Evolutionary conservation across 2,888 invertebrate genomes (phyloP).

Genomic region (Melanophora roralis): DNA sequence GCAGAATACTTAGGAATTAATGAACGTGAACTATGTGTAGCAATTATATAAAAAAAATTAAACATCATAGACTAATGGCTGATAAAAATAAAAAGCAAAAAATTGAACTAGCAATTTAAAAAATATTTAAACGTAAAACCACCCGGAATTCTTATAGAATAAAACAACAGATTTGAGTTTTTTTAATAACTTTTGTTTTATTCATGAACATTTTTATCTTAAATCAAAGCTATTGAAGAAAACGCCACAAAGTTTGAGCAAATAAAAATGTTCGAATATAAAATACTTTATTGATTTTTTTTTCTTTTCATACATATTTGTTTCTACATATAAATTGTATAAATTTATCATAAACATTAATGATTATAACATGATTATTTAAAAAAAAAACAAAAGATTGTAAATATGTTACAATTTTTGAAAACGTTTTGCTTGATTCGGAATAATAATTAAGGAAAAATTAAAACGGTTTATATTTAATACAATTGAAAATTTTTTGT

Average conservation of each 20-base stretch:
- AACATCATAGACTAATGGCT: slow-evolving; percentile 30
- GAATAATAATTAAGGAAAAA: background rate
- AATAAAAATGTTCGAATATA: slow-evolving; percentile 47
- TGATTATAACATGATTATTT: slow-evolving; percentile 1
- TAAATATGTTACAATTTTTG: slow-evolving; percentile 23
- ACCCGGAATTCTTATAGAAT: slow-evolving; percentile 39
- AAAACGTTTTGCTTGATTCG: slow-evolving; percentile 18
- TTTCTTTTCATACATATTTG: slow-evolving; percentile 12
- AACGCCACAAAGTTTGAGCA: slow-evolving; percentile 1
- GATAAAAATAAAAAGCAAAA: slow-evolving; percentile 25
- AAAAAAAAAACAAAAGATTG: slow-evolving; percentile 7
- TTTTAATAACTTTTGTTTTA: slow-evolving; percentile 50
- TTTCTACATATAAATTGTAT: no score
- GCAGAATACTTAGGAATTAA: slow-evolving; percentile 43
- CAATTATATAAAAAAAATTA: background rate
- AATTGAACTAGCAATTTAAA: background rate
- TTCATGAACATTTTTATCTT: slow-evolving; percentile 52
- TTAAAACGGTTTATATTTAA: slow-evolving; percentile 1
- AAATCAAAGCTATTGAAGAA: slow-evolving; percentile 19
- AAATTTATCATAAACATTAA: slow-evolving; percentile 24
- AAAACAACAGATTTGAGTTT: slow-evolving; percentile 55
- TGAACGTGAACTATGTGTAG: background rate
- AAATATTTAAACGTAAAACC: slow-evolving; percentile 3
- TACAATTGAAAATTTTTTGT: slow-evolving; percentile 3
- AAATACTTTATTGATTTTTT: slow-evolving; percentile 43